Conservation (phyloP, 2,888 invertebrate species). For the Lutraria lutraria region DNA sequence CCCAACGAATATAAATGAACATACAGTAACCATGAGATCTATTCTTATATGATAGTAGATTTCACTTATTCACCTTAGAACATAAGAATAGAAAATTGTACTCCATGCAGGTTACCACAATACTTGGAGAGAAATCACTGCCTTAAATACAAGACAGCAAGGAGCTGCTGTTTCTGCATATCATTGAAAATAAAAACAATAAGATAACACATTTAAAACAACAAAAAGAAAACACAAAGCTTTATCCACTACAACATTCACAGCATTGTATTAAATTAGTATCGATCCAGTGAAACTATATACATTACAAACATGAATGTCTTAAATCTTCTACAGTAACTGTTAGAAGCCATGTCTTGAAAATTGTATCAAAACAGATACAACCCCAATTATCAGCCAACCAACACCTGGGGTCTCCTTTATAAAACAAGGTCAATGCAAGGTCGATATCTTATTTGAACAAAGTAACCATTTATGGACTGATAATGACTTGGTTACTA, state of each 20-base stretch:
- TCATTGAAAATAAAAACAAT: neutral
- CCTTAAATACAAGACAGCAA: too few relatives aligned
- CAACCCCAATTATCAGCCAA: neutral
- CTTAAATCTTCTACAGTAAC: neutral
- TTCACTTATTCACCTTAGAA: too few relatives aligned
- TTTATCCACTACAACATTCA: neutral
- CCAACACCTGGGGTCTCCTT: neutral
- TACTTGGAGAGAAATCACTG: too few relatives aligned
- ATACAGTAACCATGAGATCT: too few relatives aligned
- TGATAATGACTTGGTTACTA: neutral
- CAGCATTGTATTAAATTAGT: slow-evolving; percentile 8
- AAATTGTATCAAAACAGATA: slow-evolving; percentile 4
- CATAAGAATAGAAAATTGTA: too few relatives aligned
- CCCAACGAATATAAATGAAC: too few relatives aligned
- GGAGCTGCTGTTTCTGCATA: neutral
- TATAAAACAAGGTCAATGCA: neutral
- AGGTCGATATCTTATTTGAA: neutral
- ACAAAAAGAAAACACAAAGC: neutral
- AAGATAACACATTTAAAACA: neutral
- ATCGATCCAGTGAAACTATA: neutral
- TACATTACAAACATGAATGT: neutral
- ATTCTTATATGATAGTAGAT: too few relatives aligned
- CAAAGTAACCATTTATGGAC: neutral
- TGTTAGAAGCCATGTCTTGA: neutral
- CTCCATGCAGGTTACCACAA: too few relatives aligned